phyloP scores from a whole-genome alignment of 2,797 vertebrate species.

The Melanotaenia maccullochi region DNA sequence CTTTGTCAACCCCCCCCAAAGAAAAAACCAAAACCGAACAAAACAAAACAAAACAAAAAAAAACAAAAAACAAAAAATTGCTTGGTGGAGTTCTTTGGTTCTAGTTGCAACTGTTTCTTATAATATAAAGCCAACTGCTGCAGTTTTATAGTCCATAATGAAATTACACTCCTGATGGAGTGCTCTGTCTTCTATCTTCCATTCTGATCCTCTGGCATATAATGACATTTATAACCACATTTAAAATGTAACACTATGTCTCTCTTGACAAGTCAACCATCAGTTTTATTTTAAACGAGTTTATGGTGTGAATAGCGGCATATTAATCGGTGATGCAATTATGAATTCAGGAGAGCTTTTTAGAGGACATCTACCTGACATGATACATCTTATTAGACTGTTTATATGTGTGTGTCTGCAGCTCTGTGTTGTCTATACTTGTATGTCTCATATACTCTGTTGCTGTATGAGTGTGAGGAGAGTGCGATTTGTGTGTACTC shows the following conservation, averaged over 20 bases:
- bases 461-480: slow-evolving; percentile 26
- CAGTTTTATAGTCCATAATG: slow-evolving; percentile 31
- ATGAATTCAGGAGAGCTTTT: slow-evolving; percentile 27
- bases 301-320: slow-evolving; percentile 33
- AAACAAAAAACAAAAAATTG: no score
- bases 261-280: slow-evolving; percentile 52
- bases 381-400: slow-evolving; percentile 6
- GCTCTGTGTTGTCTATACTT: slow-evolving; percentile 17
- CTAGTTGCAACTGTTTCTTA: slow-evolving; percentile 11
- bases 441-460: slow-evolving; percentile 15
- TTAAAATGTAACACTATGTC: slow-evolving; percentile 56
- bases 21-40: no score
- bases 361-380: slow-evolving; percentile 25
- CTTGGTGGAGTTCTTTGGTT: no score
- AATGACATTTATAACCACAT: slow-evolving; percentile 64
- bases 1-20: no score
- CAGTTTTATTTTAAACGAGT: slow-evolving; percentile 49
- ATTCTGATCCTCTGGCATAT: slow-evolving; percentile 54
- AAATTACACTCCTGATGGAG: slow-evolving; percentile 41
- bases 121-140: slow-evolving; percentile 28
- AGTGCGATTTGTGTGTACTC: slow-evolving; percentile 49
- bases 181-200: slow-evolving; percentile 49
- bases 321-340: slow-evolving; percentile 17
- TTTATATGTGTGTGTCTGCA: neutral
- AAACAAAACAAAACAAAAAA: no score